Conservation (phyloP, 2,888 invertebrate species). For the Tillus elongatus region DNA sequence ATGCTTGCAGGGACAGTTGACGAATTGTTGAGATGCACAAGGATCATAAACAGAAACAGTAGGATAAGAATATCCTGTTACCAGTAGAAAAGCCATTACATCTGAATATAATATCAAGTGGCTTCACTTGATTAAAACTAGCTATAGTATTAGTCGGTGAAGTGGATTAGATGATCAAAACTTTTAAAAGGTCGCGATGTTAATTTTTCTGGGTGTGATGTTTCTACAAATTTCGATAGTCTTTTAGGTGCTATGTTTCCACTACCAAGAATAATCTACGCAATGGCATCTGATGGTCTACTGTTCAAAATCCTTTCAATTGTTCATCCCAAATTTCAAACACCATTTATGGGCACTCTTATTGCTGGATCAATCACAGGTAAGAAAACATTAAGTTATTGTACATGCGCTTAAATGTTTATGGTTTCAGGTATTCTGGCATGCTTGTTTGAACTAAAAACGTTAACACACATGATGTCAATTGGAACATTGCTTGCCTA, state of each 20-base stretch:
- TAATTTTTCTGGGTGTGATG: no score
- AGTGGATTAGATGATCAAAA: no score
- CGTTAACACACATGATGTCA: constrained; percentile 84
- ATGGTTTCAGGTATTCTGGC: constrained; percentile 61
- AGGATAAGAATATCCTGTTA: no score
- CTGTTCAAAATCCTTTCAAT: constrained; percentile 63
- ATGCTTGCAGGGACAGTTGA: no score
- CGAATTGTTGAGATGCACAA: no score
- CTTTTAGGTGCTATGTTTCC: constrained; percentile 75
- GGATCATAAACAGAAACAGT: no score
- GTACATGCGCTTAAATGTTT: background rate
- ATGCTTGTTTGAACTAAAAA: constrained; percentile 71
- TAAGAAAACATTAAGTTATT: constrained; percentile 24
- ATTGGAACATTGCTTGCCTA: constrained; percentile 81
- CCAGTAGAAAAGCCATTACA: no score
- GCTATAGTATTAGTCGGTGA: no score
- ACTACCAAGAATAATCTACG: constrained; percentile 71
- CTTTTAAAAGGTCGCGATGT: no score
- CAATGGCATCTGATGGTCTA: constrained; percentile 80
- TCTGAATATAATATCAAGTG: no score
- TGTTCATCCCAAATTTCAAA: constrained; percentile 59
- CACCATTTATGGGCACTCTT: constrained; percentile 66
- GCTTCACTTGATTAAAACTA: no score
- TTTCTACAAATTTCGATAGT: no score
- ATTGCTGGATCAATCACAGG: constrained; percentile 63